phyloP scores from a whole-genome alignment of 2,888 invertebrate genomes.

The Athalia circularis region DNA sequence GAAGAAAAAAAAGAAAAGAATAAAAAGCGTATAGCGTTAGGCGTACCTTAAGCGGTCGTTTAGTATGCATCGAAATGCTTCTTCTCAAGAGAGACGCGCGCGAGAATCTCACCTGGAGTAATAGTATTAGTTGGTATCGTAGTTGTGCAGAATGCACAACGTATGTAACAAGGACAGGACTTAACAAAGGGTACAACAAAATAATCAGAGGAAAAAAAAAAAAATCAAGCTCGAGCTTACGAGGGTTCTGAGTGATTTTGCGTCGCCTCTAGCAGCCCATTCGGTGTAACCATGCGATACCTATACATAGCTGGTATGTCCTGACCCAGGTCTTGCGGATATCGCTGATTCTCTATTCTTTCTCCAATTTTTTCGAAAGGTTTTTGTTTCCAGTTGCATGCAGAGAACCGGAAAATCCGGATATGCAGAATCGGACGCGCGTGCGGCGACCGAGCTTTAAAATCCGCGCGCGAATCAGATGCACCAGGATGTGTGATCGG shows the following conservation, averaged over 20 bases:
- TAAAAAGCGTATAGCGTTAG: constrained; percentile 56
- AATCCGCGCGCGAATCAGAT: too few relatives aligned
- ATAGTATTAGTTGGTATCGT: too few relatives aligned
- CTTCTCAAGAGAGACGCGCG: constrained; percentile 37
- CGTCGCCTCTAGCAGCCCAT: constrained; percentile 66
- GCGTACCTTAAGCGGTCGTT: constrained; percentile 69
- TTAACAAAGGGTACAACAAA: constrained; percentile 33
- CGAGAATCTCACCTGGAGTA: constrained; percentile 63
- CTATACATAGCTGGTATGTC: too few relatives aligned
- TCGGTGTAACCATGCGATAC: background rate
- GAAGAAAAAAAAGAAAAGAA: too few relatives aligned
- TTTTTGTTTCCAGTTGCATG: background rate
- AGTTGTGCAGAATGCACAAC: too few relatives aligned
- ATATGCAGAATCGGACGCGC: background rate
- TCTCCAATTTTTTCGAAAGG: too few relatives aligned
- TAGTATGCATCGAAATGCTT: constrained; percentile 74
- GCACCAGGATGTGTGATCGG: too few relatives aligned
- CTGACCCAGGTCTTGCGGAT: too few relatives aligned
- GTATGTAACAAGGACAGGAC: constrained; percentile 64
- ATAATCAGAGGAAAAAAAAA: constrained; percentile 64
- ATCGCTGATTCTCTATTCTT: too few relatives aligned
- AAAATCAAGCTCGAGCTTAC: constrained; percentile 53
- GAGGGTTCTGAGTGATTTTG: constrained; percentile 69
- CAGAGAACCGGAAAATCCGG: background rate
- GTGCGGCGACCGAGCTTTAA: background rate